Evolutionary conservation across 2,113 vertebrate genomes (phyloP), one percentile per base, ranked within the genome.

Genomic region (Coregonus clupeaformis): DNA sequence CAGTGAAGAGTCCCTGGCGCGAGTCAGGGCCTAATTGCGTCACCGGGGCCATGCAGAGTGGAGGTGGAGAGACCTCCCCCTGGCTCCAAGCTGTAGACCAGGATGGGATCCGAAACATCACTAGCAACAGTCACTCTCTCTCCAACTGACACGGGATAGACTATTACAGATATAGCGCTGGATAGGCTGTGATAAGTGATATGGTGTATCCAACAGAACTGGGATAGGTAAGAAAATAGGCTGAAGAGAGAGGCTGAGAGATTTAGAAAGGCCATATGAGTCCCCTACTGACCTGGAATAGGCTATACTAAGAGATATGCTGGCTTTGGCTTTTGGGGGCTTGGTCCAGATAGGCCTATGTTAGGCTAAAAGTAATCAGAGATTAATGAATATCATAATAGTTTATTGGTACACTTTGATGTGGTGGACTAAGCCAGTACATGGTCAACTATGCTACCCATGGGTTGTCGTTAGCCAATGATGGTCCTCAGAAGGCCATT

Each of bases 171-270:
- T 49, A 69, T 69, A 14, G 22, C 13, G 5, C 69, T 70, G 80
- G 80, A 84, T 77, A 86, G 81, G 73, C 78, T 67, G 49, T 52
- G 14, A 80, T 81, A 78, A 85, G 86, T 76, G 87, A 89, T 91
- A 74, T 75, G 84, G 63, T 4, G 81, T 88, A 86, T 88, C 76
- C 82, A 84, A 83, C 84, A 78, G 87, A 86, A 81, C 85, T 71
- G 81, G 84, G 90, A 90, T 91, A 90, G 89, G 87, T 85, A 80
- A 85, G 90, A 84, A 86, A 89, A 80, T 87, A 52, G 85, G 88
- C 77, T 86, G 86, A 18, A 5, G 16, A 52, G 79, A 84, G 87
- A 82, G 88, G 83, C 90, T 90, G 86, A 83, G 74, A 89, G 85
- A 89, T 75, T 65, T 83, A 88, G 89, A 90, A 86, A 89, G 57